phyloP scores from a whole-genome alignment of 2,888 invertebrate species.

The Cheilosia urbana region DNA sequence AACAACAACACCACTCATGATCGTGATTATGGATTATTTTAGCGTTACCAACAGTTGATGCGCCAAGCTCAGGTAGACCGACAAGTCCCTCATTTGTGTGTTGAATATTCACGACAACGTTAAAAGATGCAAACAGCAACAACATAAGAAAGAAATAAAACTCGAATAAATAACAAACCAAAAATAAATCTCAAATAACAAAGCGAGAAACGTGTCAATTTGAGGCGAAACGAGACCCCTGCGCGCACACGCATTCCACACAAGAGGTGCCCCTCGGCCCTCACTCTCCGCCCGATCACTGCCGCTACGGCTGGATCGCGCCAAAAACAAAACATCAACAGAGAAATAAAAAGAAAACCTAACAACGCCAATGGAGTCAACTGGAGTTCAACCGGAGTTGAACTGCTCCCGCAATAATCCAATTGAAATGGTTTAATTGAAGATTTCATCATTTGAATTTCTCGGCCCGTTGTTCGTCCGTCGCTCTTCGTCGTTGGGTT shows the following conservation, averaged over 20 bases:
- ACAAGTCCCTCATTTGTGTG: slow-evolving; percentile 39
- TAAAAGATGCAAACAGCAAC: neutral
- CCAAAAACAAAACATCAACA: slow-evolving; percentile 27
- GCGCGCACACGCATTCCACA: slow-evolving; percentile 68
- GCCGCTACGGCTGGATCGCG: slow-evolving; percentile 10
- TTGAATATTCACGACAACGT: slow-evolving; percentile 66
- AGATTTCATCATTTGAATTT: slow-evolving; percentile 75
- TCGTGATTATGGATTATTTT: slow-evolving; percentile 58
- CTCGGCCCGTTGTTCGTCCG: slow-evolving; percentile 13
- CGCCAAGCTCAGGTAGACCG: slow-evolving; percentile 47
- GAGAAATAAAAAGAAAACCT: slow-evolving; percentile 6
- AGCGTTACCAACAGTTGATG: slow-evolving; percentile 26
- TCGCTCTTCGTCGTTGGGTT: slow-evolving; percentile 22
- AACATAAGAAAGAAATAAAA: slow-evolving; percentile 1
- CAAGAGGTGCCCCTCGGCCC: slow-evolving; percentile 4
- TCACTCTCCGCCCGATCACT: neutral
- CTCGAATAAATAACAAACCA: slow-evolving; percentile 36
- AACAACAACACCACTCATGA: slow-evolving; percentile 29
- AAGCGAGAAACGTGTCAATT: slow-evolving; percentile 74
- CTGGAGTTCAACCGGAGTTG: slow-evolving; percentile 73
- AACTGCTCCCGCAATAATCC: slow-evolving; percentile 75
- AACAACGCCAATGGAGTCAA: slow-evolving; percentile 54
- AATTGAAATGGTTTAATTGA: slow-evolving; percentile 75
- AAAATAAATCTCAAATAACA: slow-evolving; percentile 68
- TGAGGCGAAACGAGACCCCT: slow-evolving; percentile 54